A percentile compares a stretch with the other conserved stretches of the same genome.
phyloP scores from a whole-genome alignment of 2,113 vertebrate species.

The Notechis scutatus region DNA sequence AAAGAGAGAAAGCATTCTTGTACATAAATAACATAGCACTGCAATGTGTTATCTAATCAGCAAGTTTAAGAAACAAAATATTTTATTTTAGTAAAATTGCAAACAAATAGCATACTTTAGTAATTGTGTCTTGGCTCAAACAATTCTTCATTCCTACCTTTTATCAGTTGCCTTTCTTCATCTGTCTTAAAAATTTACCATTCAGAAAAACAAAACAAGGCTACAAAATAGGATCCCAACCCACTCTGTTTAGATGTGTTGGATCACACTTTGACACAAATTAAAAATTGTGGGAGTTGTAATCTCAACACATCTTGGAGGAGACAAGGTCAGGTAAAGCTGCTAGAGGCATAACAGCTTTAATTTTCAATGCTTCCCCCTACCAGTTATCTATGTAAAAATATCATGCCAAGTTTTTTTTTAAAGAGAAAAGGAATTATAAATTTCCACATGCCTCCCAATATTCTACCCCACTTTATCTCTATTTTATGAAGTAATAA shows the following conservation, averaged over 20 bases:
- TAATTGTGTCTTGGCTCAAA: background rate
- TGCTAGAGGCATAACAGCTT: background rate
- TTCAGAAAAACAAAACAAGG: background rate
- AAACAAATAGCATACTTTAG: background rate
- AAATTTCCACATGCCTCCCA: background rate
- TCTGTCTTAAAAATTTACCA: background rate
- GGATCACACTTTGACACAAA: background rate
- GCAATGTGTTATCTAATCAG: background rate
- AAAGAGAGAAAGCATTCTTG: background rate
- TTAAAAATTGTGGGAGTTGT: background rate
- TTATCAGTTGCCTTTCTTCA: background rate
- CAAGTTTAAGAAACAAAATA: background rate
- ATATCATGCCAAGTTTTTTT: background rate
- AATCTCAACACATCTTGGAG: background rate
- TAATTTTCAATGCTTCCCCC: too few species aligned
- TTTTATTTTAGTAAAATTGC: background rate
- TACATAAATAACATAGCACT: background rate
- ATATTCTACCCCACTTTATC: background rate
- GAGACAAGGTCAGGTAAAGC: background rate
- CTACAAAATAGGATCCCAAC: background rate
- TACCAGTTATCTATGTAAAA: background rate
- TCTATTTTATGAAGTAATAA: background rate
- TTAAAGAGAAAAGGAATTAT: background rate
- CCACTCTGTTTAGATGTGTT: background rate
- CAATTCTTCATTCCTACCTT: background rate